Conservation (phyloP, 2,113 vertebrate genomes). For the Clupea harengus region DNA sequence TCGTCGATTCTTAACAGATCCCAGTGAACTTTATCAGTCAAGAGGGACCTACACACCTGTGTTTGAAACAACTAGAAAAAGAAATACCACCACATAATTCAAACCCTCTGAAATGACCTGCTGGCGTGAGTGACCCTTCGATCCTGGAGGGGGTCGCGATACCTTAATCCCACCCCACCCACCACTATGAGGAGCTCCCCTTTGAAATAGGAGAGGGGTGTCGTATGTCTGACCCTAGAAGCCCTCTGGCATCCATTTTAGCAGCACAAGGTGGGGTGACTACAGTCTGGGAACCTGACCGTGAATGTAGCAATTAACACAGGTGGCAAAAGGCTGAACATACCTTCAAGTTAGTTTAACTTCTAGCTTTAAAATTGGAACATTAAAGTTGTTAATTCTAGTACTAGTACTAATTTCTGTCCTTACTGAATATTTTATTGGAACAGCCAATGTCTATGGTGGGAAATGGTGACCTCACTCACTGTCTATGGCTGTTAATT, state of each 20-base stretch:
- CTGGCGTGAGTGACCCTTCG: background rate
- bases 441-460: background rate
- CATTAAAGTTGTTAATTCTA: background rate
- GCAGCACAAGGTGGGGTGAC: background rate
- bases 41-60: background rate
- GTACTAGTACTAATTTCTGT: no score
- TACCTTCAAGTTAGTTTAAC: background rate
- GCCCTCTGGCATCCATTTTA: slow-evolving; percentile 5
- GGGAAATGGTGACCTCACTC: background rate
- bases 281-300: background rate
- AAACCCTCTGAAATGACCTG: background rate
- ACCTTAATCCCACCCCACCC: slow-evolving; percentile 18
- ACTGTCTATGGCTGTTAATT: background rate
- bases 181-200: background rate
- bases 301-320: background rate
- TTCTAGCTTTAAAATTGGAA: background rate
- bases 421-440: background rate
- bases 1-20: background rate
- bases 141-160: background rate
- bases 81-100: background rate
- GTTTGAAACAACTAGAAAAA: background rate
- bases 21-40: background rate
- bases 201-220: slow-evolving; percentile 2
- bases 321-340: background rate
- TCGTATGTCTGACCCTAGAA: background rate